Percentiles rank a stretch among this genome's conserved stretches.
Evolutionary conservation across 2,797 vertebrate genomes (phyloP).

Genomic region (Malurus leucopterus): DNA sequence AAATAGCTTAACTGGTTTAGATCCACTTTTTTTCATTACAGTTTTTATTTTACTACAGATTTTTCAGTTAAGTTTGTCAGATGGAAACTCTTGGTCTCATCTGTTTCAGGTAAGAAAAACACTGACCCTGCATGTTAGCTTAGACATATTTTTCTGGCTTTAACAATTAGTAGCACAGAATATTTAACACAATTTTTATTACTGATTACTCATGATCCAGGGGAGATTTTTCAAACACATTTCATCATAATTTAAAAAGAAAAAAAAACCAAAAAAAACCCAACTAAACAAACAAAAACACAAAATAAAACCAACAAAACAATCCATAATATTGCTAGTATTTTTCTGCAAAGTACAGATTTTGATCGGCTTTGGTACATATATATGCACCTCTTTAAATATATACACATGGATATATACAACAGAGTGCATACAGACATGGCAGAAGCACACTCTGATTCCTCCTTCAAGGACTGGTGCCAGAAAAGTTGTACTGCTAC

Average conservation of each 20-base stretch:
- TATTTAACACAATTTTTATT: background rate
- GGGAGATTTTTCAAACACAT: background rate
- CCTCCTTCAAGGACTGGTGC: fast-evolving
- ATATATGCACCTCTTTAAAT: background rate
- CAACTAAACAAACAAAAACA: too few relatives aligned
- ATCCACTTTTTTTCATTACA: background rate
- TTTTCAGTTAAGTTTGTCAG: background rate
- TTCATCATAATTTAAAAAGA: background rate
- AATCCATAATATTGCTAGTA: background rate
- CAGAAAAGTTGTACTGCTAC: background rate
- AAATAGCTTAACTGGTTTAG: background rate
- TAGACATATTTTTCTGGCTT: background rate
- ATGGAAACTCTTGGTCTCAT: background rate
- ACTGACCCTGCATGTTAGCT: background rate
- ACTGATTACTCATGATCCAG: background rate
- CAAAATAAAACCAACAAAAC: too few relatives aligned
- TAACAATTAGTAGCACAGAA: background rate
- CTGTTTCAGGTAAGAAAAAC: background rate
- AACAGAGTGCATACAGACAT: background rate
- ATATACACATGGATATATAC: too few relatives aligned
- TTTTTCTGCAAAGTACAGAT: background rate
- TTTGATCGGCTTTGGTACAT: background rate
- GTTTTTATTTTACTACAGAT: background rate
- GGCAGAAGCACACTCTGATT: background rate
- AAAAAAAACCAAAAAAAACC: background rate